Evolutionary conservation across 1,140 invertebrate species (phyloP), one percentile per base, ranked within the genome.

Genomic region (Sarcophaga bullata): DNA sequence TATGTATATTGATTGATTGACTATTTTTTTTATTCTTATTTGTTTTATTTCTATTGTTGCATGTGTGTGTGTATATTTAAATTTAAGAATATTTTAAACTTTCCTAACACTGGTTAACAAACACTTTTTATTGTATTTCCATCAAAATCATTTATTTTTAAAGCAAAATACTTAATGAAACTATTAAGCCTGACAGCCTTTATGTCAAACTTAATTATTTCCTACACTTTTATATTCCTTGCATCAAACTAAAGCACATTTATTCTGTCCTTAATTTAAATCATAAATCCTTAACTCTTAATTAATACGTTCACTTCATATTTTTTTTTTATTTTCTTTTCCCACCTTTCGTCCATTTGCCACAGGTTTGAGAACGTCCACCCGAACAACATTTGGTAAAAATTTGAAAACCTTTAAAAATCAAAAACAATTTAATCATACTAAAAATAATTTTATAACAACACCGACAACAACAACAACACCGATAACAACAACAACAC

Each of bases 331-430:
- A n/a, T n/a, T n/a, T n/a, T n/a, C n/a, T 19, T 68, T 80, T 54
- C 54, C 54, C 49, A 49, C n/a, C 19, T 62, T 19, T 6, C 73
- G 72, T 25, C 52, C 80, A 46, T 72, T n/a, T 37, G 25, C n/a
- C n/a, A 81, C n/a, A 81, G 54, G 73, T 76, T 81, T 78, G 86
- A 78, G 8, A 78, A 78, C 75, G 25, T n/a, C 73, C 5, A 49
- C 73, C 47, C 50, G 49, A 52, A 50, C 88, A 48, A 89, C 88
- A 52, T 88, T 89, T 85, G 88, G 88, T 83, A 89, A 89, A 81
- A 88, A 87, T 81, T 84, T 89, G 82, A 85, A 85, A 84, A 86
- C 86, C n/a, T 78, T 78, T 49, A 78, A 50, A 19, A 78, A 78
- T 78, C 75, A 78, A 78, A 50, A 52, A 17, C 50, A 78, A 52